Evolutionary conservation across 2,888 invertebrate species (phyloP).

Genomic region (Papilio demoleus): DNA sequence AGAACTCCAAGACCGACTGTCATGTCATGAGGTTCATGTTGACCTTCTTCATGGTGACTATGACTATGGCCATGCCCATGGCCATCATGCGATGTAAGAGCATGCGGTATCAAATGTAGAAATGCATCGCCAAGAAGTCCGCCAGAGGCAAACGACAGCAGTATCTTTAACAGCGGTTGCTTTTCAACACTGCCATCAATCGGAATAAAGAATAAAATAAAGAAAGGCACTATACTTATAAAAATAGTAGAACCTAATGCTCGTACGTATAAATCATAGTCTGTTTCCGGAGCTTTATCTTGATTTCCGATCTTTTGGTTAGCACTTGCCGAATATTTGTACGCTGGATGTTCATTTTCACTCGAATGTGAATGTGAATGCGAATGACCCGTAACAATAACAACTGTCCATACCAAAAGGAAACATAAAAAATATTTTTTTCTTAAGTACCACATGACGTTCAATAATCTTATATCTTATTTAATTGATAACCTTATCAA

Average conservation of each 20-base stretch:
- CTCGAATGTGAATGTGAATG: constrained; percentile 79
- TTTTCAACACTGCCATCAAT: constrained; percentile 93
- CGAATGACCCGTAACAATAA: constrained; percentile 62
- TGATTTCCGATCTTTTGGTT: constrained; percentile 81
- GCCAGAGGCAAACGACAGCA: constrained; percentile 96
- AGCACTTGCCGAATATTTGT: constrained; percentile 91
- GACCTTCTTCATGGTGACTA: constrained; percentile 80
- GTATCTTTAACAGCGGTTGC: constrained; percentile 93
- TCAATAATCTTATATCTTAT: not conserved
- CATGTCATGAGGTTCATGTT: constrained; percentile 88
- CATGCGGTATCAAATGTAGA: constrained; percentile 99
- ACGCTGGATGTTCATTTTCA: constrained; percentile 86
- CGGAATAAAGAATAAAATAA: constrained; percentile 96
- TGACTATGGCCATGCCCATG: constrained; percentile 82
- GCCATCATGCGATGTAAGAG: constrained; percentile 77
- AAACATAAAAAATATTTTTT: constrained; percentile 43
- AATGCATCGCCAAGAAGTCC: constrained; percentile 99
- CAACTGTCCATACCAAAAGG: constrained; percentile 44
- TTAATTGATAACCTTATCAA: constrained; percentile 13
- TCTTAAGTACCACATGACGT: constrained; percentile 43
- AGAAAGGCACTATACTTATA: constrained; percentile 97
- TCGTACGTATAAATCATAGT: constrained; percentile 87
- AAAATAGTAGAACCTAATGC: constrained; percentile 95
- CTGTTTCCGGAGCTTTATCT: constrained; percentile 58
- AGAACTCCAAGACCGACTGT: constrained; percentile 97